These are phyloP conservation scores for Cryptoblepharus egeriae DNA, from an alignment of 2,797 vertebrate species.

Conservation along the genomic window DNA sequence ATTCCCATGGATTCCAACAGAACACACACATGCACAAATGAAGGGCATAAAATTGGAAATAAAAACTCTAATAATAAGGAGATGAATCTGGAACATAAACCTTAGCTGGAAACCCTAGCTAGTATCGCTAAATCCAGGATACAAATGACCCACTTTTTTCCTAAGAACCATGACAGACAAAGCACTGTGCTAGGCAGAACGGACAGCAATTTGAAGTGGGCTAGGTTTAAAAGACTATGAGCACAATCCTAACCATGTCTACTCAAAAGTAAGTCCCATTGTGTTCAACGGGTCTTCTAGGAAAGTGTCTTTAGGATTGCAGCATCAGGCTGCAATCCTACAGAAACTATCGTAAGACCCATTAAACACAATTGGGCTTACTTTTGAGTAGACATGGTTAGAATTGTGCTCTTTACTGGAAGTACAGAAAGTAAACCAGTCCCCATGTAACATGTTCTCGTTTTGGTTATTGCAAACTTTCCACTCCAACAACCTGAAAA, in stretches of 20 bases:
- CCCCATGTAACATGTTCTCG: background rate
- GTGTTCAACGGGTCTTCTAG: too few species aligned
- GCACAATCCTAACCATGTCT: too few species aligned
- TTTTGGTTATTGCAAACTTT: background rate
- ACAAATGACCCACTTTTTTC: background rate
- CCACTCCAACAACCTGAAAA: background rate
- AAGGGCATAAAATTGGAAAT: background rate
- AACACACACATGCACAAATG: constrained; percentile 5
- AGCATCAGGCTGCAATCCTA: too few species aligned
- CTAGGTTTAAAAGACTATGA: background rate
- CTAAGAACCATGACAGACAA: background rate
- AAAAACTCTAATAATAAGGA: background rate
- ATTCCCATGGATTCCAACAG: constrained; percentile 17
- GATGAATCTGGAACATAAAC: accelerated
- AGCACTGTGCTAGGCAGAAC: background rate
- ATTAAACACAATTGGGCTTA: too few species aligned
- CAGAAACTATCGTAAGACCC: too few species aligned
- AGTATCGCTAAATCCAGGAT: background rate
- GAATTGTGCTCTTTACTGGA: too few species aligned
- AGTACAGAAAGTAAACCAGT: background rate
- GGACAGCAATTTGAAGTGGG: background rate
- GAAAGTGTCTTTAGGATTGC: too few species aligned
- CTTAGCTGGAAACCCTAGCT: background rate
- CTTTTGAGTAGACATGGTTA: too few species aligned
- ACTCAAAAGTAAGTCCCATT: too few species aligned